Evolutionary conservation across 2,113 vertebrate genomes (phyloP).

Genomic region (Psittacula cyanocephala): DNA sequence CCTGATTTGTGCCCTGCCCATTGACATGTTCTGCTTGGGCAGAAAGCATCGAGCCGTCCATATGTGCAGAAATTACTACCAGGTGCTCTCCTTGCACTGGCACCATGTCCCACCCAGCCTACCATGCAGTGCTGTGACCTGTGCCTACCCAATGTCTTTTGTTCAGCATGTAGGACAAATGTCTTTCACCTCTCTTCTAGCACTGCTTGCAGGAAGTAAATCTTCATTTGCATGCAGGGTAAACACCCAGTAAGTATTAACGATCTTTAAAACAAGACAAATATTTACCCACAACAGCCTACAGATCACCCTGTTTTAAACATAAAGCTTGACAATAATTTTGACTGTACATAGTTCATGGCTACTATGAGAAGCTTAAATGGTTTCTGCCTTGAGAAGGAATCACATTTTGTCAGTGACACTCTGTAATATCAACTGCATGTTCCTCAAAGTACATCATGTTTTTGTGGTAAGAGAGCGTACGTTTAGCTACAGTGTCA

Average conservation of each 20-base stretch:
- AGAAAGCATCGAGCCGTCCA: fast-evolving
- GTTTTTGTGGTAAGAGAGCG: background rate
- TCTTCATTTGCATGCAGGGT: background rate
- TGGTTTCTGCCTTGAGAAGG: background rate
- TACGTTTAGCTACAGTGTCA: background rate
- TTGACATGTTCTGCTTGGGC: background rate
- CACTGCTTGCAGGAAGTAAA: constrained; percentile 14
- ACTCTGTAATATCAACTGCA: background rate
- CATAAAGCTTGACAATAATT: background rate
- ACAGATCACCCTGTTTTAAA: background rate
- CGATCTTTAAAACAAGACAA: constrained; percentile 11
- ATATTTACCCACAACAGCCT: background rate
- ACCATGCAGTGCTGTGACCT: background rate
- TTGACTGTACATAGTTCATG: background rate
- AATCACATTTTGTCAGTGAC: background rate
- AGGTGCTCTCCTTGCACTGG: background rate
- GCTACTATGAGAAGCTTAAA: background rate
- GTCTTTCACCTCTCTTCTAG: background rate
- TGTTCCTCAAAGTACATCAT: background rate
- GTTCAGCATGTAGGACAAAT: background rate
- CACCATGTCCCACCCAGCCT: background rate
- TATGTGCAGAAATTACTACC: background rate
- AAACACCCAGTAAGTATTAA: background rate
- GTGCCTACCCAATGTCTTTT: background rate
- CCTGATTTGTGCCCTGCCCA: background rate